phyloP scores from a whole-genome alignment of 2,113 vertebrate species.

The Muscicapa adusta region DNA sequence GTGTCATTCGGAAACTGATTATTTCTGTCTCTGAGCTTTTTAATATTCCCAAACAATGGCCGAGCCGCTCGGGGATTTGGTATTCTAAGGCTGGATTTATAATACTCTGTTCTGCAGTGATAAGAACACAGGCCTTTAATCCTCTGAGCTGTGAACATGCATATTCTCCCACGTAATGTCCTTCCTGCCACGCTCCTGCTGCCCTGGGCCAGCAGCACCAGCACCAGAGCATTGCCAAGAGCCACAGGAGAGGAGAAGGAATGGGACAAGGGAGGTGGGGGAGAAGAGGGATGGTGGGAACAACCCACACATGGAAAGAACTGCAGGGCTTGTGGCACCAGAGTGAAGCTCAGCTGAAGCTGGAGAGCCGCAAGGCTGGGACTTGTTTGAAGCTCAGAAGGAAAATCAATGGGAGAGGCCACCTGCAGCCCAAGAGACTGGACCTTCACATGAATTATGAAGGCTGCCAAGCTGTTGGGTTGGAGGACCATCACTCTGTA shows the following conservation, averaged over 20 bases:
- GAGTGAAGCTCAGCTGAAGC: not conserved
- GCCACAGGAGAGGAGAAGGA: not conserved
- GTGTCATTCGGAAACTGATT: constrained; percentile 80
- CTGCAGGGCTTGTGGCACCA: not conserved
- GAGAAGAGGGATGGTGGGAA: not conserved
- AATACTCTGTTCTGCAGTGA: constrained; percentile 79
- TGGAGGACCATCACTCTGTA: accelerated
- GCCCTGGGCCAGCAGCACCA: accelerated
- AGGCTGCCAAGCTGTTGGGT: not conserved
- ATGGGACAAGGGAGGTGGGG: not conserved
- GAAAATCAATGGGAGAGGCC: not conserved
- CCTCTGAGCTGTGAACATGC: constrained; percentile 79
- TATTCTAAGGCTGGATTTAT: constrained; percentile 82
- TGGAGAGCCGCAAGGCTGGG: not conserved
- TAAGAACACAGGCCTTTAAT: constrained; percentile 82
- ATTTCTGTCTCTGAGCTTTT: constrained; percentile 78
- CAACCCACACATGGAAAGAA: accelerated
- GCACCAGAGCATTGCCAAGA: not conserved
- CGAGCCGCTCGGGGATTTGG: constrained; percentile 70
- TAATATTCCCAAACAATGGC: constrained; percentile 78
- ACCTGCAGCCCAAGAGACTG: not conserved
- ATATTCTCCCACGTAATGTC: constrained; percentile 77
- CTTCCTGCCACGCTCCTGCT: constrained; percentile 21
- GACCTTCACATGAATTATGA: not conserved
- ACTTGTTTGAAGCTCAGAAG: not conserved